phyloP scores from a whole-genome alignment of 2,888 invertebrate species.

The Didymodactylos carnosus region DNA sequence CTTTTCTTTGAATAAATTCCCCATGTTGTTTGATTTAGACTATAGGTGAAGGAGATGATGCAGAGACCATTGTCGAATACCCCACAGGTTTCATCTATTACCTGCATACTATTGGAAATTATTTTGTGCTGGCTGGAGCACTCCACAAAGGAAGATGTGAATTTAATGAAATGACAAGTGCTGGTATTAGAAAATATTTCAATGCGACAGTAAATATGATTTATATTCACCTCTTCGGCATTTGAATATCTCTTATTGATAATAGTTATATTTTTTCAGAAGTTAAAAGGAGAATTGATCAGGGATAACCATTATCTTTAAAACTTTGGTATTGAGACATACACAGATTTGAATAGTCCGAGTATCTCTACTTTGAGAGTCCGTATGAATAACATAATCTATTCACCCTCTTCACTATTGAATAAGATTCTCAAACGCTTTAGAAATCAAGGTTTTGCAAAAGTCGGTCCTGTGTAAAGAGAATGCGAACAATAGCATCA shows the following conservation, averaged over 20 bases:
- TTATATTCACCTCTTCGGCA: no score
- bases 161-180: background rate
- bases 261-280: background rate
- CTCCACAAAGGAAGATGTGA: background rate
- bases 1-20: background rate
- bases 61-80: background rate
- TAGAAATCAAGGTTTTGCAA: no score
- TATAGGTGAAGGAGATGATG: background rate
- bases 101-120: background rate
- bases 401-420: no score
- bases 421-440: no score
- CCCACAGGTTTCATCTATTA: background rate
- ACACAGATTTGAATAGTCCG: no score
- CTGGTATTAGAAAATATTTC: background rate
- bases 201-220: background rate
- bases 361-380: no score
- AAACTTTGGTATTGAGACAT: no score
- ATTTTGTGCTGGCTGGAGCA: background rate
- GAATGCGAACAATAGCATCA: no score
- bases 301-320: no score
- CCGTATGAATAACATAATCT: no score
- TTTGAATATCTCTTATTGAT: background rate
- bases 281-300: no score
- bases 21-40: background rate
- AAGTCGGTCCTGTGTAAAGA: no score